Evolutionary conservation across 2,888 invertebrate species (phyloP).

Genomic region (Lasioglossum leucozonium): DNA sequence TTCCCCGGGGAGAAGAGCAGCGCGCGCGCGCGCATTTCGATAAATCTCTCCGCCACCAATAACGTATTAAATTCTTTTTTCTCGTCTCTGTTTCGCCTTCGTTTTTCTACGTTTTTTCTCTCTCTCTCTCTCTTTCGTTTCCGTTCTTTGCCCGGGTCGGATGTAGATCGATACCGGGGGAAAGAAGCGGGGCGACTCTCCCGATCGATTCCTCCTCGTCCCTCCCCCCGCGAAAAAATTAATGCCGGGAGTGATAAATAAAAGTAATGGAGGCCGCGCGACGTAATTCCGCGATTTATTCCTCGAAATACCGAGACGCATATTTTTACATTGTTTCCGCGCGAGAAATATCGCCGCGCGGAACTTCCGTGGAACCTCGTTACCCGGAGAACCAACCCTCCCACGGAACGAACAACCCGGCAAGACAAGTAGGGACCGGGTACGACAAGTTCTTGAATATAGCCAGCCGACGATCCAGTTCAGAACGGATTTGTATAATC

Average conservation of each 20-base stretch:
- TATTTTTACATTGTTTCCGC: slow-evolving; percentile 42
- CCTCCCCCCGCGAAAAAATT: slow-evolving; percentile 30
- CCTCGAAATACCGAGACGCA: slow-evolving; percentile 36
- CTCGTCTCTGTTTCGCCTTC: neutral
- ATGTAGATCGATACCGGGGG: slow-evolving; percentile 1
- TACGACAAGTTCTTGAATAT: slow-evolving; percentile 51
- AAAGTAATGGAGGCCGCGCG: slow-evolving; percentile 27
- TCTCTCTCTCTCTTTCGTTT: neutral
- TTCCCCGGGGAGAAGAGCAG: slow-evolving; percentile 54
- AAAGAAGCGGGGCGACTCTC: neutral
- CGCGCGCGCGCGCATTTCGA: slow-evolving; percentile 61
- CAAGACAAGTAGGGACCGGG: slow-evolving; percentile 38
- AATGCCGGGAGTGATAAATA: slow-evolving; percentile 51
- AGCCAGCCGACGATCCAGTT: slow-evolving; percentile 40
- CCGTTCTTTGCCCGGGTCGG: neutral
- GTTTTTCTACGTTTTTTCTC: neutral
- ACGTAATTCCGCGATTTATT: slow-evolving; percentile 48
- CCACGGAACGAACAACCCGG: slow-evolving; percentile 12
- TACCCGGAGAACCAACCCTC: slow-evolving; percentile 18
- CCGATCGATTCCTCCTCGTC: slow-evolving; percentile 33
- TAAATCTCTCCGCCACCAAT: slow-evolving; percentile 63
- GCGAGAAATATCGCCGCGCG: slow-evolving; percentile 24
- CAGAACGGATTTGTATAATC: slow-evolving; percentile 57
- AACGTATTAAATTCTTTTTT: slow-evolving; percentile 45
- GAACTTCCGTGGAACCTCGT: slow-evolving; percentile 35